Percentiles rank a stretch among this genome's conserved stretches.
phyloP scores from a whole-genome alignment of 2,113 vertebrate species.

The Conger conger region DNA sequence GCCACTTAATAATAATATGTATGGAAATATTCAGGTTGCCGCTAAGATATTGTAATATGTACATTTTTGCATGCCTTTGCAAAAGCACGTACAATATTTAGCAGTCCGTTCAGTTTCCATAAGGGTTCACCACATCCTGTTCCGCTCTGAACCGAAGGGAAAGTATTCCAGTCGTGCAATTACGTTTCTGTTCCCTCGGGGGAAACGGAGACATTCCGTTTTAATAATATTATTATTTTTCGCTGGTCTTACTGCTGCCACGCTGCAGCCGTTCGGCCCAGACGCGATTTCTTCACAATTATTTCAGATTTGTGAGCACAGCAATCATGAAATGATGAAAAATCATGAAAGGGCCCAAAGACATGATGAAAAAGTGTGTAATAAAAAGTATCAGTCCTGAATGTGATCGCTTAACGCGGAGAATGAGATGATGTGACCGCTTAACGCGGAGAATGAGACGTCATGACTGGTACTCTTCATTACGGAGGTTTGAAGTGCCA shows the following conservation, averaged over 20 bases:
- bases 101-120: too few species aligned
- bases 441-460: not conserved
- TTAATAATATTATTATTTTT: not conserved
- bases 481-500: not conserved
- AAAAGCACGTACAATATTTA: too few species aligned
- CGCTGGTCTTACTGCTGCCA: not conserved
- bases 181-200: not conserved
- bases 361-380: conserved; percentile 4
- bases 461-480: not conserved
- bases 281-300: not conserved
- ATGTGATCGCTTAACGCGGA: not conserved
- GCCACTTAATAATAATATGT: too few species aligned
- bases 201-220: not conserved
- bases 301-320: not conserved
- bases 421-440: too few species aligned
- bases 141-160: not conserved
- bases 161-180: not conserved
- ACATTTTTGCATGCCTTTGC: too few species aligned
- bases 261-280: not conserved
- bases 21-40: too few species aligned
- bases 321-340: not conserved
- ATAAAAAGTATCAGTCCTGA: not conserved
- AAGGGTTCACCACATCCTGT: not conserved
- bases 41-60: too few species aligned
- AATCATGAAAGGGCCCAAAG: not conserved